A percentile compares a stretch with the other conserved stretches of the same genome.
Conservation (phyloP, 1,140 invertebrate genomes). For the Pseudoatta argentina region DNA sequence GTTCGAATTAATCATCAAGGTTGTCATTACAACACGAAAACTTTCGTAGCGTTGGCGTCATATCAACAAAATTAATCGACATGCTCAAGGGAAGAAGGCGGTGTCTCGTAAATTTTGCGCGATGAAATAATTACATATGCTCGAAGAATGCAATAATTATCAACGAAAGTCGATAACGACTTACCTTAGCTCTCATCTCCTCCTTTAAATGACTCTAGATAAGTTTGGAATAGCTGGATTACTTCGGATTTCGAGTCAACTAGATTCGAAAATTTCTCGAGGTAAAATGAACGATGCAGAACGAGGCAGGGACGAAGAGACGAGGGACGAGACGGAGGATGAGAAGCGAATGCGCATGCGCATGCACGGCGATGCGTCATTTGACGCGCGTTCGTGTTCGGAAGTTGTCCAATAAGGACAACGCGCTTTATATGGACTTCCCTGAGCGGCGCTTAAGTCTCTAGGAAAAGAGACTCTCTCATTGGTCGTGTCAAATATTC, state of each 20-base stretch:
- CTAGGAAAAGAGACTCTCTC: too few relatives aligned
- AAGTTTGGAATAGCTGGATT: slow-evolving; percentile 78
- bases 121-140: neutral
- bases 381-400: too few relatives aligned
- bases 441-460: too few relatives aligned
- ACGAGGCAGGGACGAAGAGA: too few relatives aligned
- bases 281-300: slow-evolving; percentile 75
- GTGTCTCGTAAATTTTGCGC: neutral
- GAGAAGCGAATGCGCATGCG: too few relatives aligned
- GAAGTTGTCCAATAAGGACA: too few relatives aligned
- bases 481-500: too few relatives aligned
- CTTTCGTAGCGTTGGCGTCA: neutral
- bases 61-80: neutral
- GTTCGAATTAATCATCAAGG: neutral
- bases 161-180: slow-evolving; percentile 18
- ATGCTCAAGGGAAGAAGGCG: neutral
- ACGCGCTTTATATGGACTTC: too few relatives aligned
- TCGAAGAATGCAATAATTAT: slow-evolving; percentile 42
- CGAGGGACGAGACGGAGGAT: too few relatives aligned
- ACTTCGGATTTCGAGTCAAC: slow-evolving; percentile 67
- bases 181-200: slow-evolving; percentile 85
- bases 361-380: too few relatives aligned
- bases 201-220: slow-evolving; percentile 72
- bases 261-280: slow-evolving; percentile 52
- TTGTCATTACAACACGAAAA: neutral